Percentiles rank a stretch among this genome's conserved stretches.
Evolutionary conservation across 2,888 invertebrate species (phyloP).

Genomic region (Eucera pruinosa): DNA sequence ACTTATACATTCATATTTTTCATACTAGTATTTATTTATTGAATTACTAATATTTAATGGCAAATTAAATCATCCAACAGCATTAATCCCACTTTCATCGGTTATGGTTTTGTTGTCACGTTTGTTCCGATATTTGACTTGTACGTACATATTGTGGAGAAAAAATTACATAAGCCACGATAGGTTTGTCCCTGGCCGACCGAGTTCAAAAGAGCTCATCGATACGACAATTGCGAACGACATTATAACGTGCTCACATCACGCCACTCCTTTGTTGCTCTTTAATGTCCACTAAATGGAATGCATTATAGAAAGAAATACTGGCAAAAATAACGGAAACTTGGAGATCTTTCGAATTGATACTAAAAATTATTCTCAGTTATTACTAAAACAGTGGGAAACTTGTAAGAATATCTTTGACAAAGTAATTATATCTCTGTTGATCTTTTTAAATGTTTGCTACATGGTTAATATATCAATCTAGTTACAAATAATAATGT

Average conservation of each 20-base stretch:
- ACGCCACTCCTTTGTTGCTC: conserved; percentile 47
- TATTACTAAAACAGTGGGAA: neutral
- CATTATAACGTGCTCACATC: conserved; percentile 28
- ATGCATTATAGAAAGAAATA: conserved; percentile 1
- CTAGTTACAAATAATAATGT: too few relatives aligned
- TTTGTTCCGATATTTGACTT: neutral
- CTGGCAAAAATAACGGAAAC: conserved; percentile 9
- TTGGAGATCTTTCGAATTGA: neutral
- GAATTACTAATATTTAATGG: too few relatives aligned
- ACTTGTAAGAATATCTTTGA: neutral
- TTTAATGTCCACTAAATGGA: conserved; percentile 31
- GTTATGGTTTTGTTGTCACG: too few relatives aligned
- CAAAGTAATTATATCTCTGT: neutral
- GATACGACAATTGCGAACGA: conserved; percentile 17
- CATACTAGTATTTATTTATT: too few relatives aligned
- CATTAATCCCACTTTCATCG: too few relatives aligned
- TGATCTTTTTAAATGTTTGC: neutral
- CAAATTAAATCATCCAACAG: too few relatives aligned
- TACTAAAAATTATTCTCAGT: conserved; percentile 6
- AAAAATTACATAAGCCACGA: conserved; percentile 32
- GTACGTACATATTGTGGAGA: neutral
- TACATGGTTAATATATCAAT: too few relatives aligned
- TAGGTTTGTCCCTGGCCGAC: conserved; percentile 16
- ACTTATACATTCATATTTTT: too few relatives aligned
- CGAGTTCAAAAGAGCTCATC: conserved; percentile 38